Evolutionary conservation across 1,140 invertebrate genomes (phyloP), one percentile per base, ranked within the genome.

Genomic region (Phenacoccus solenopsis): DNA sequence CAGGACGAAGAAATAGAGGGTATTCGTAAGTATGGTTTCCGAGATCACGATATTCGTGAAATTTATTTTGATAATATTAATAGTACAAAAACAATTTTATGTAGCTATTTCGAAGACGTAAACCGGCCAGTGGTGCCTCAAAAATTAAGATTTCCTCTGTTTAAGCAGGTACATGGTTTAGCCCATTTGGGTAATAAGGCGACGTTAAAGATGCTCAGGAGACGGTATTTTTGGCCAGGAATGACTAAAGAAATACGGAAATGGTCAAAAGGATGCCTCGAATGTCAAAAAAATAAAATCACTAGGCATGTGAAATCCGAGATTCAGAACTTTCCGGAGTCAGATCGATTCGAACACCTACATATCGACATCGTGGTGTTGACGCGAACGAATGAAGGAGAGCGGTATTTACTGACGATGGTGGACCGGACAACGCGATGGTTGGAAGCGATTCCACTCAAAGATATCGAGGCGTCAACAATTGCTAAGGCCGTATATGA

Each of bases 381-480:
- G n/a, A n/a, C 9, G n/a, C 32, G 32, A 27, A 74, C 75, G 9
- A 9, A 7, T 0, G 28, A 76, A 20, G 78, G 75, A 13, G 76
- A 70, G 35, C 32, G 28, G 7, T 82, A 82, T 70, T 72, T 38
- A 10, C 71, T 83, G 0, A 83, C 81, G 0, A 74, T 77, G 13
- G 78, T 82, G 0, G 81, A 82, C 72, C 69, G 77, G 24, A 78
- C 74, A 69, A 80, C 81, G 4, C 70, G 78, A n/a, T 84, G 79
- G 80, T 79, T 78, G 0, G 80, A 81, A 74, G 78, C 78, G 1
- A 70, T 79, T n/a, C 81, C 81, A 1, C 28, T 81, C 0, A 20
- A 69, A n/a, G 77, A 82, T 27, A 80, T 79, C 0, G 73, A 75
- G 7, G 78, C 79, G 9, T 73, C 77, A 35, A 77, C 76, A 7